Conservation (phyloP, 2,797 vertebrate genomes). For the Enteromius mattozi region DNA sequence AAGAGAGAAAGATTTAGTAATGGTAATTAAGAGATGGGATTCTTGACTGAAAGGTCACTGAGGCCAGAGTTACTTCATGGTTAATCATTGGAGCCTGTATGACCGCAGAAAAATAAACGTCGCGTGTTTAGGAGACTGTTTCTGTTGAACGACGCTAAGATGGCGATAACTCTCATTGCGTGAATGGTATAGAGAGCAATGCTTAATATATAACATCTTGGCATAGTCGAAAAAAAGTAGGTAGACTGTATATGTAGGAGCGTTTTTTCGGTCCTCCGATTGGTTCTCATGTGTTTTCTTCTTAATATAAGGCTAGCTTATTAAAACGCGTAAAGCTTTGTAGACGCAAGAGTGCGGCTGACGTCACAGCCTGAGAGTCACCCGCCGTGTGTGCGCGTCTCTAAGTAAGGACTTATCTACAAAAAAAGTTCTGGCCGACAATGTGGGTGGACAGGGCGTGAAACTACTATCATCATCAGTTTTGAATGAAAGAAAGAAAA, state of each 20-base stretch:
- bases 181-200: not conserved
- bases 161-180: not conserved
- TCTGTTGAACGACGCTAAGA: not conserved
- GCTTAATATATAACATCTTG: not conserved
- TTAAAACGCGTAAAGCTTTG: conserved; percentile 78
- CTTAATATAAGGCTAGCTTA: conserved; percentile 74
- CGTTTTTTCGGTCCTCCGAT: not conserved
- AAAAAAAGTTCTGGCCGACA: conserved; percentile 85
- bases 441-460: conserved; percentile 95
- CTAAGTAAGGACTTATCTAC: conserved; percentile 82
- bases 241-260: no score
- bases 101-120: conserved; percentile 9
- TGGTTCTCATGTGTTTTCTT: conserved; percentile 52
- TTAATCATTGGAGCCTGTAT: conserved; percentile 19
- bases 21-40: conserved; percentile 76
- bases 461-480: conserved; percentile 98
- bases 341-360: conserved; percentile 76
- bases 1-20: conserved; percentile 80
- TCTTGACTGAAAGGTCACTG: conserved; percentile 77
- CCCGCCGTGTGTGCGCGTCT: conserved; percentile 85
- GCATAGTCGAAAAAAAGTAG: not conserved
- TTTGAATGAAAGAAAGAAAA: conserved; percentile 98
- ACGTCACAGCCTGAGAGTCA: conserved; percentile 84
- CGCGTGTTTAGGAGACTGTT: not conserved
- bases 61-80: conserved; percentile 70